Base-by-base conservation (phyloP, 2,888 invertebrate species). In the Cosmopolites sordidus region DNA sequence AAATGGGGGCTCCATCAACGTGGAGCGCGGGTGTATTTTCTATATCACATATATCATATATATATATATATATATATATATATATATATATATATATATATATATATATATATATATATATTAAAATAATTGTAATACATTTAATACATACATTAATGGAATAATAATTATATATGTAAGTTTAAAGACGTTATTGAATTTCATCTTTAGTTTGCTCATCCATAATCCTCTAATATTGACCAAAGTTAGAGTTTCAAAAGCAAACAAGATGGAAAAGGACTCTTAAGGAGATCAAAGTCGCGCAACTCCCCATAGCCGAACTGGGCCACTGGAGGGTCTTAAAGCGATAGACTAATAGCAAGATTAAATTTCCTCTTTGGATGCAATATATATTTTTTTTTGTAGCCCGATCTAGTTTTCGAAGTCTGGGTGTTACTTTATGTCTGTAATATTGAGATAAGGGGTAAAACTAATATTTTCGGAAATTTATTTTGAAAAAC, bases 341-440 rank as follows among this genome's bases (percentile, higher is more conserved):
- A 70, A 71, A 70, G 71, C 70, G 71, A 70, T 71, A 71, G 69
- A 70, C 70, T 68, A 64, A 66, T 66, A 62, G 62, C 61, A 66
- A 70, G 69, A 70, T 70, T 70, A 69, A 69, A 70, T 69, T 70
- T 66, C 68, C 69, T 65, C 65, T 67, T 66, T 58, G 60, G 64
- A 64, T 69, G 66, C 64, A 63, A 33, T 33, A 33, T 33, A 33
- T 33, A 33, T 33, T 12, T 33, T 33, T 33, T 33, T 33, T 5
- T 12, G 33, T n/a, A 3, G 33, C 11, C 33, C 33, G 33, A 9
- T 33, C 33, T 12, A 33, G 33, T 33, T 33, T 22, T 33, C 33
- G 33, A 33, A 33, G 33, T 9, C 33, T 33, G 3, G 33, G 33
- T 33, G 33, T 33, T 33, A 33, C 33, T 33, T 33, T 33, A 33